Base-by-base conservation (phyloP, 2,888 invertebrate species). In the Apodemia zela region DNA sequence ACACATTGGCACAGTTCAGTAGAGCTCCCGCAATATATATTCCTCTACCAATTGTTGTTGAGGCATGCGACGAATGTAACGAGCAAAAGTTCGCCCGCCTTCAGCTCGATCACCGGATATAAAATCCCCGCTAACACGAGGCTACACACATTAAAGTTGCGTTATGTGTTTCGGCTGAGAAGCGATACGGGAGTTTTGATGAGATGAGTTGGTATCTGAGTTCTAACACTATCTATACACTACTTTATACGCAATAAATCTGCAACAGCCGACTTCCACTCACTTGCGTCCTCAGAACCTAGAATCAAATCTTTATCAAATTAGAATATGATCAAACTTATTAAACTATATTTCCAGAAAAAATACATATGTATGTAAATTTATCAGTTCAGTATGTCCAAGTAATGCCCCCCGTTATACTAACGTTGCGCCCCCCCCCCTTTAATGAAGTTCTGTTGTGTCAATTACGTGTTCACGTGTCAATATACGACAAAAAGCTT, bases 161-260 rank as follows among this genome's bases (percentile, higher is more conserved):
- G 49, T 49, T 18, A 49, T 49, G 49, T 49, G 49, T 49, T 49
- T 49, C 17, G 18, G 10, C 18, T 35, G 35, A 49, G 49, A 49
- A 49, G 49, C 49, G 18, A 49, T 49, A 49, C 49, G 17, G 18
- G 49, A 49, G 49, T 49, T 49, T 18, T 49, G 49, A 49, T 49
- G 49, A 49, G 49, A 49, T 18, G 49, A 18, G 49, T 17, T 49
- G 8, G 18, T 49, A 49, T 51, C 4, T 1, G 7, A 2, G 17
- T 18, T 18, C 21, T 21, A 21, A 13, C 51, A 21, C 18, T 11
- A 5, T 51, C 18, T 11, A 4, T 21, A 11, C 5, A 21, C 21
- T 21, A 51, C 29, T 29, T 0, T 5, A 29, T 29, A 29, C 4
- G 29, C 29, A 29, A 29, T 29, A 3, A 3, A 29, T 5, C 29